Percentiles rank a stretch among this genome's conserved stretches.
Conservation (phyloP, 2,888 invertebrate species). For the Caenorhabditis sulstoni region DNA sequence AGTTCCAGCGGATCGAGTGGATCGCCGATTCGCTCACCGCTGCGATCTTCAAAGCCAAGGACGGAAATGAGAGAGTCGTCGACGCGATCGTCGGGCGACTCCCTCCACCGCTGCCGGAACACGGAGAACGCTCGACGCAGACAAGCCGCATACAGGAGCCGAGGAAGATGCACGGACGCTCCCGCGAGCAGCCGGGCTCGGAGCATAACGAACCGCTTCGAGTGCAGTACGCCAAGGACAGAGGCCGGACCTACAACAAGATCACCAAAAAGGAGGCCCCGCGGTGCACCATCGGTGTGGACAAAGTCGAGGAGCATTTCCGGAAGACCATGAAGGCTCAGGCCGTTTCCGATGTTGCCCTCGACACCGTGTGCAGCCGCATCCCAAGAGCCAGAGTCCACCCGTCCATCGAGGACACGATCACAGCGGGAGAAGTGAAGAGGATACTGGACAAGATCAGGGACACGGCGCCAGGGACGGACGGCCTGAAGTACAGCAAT, state of each 20-base stretch:
- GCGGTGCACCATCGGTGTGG: conserved; percentile 8
- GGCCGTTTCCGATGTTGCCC: too few relatives aligned
- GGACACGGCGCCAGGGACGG: conserved; percentile 15
- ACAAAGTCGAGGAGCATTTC: conserved; percentile 15
- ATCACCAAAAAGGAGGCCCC: background rate
- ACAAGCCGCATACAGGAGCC: background rate
- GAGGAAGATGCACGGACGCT: background rate
- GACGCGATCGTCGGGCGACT: background rate
- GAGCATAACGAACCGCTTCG: background rate
- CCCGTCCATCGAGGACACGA: background rate
- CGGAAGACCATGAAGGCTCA: conserved; percentile 6
- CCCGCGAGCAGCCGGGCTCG: background rate
- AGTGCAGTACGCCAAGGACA: background rate
- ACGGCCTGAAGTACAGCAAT: conserved; percentile 3
- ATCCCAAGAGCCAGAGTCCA: background rate
- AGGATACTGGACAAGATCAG: background rate
- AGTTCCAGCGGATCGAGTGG: conserved; percentile 6
- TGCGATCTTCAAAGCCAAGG: background rate
- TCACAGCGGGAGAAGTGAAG: too few relatives aligned
- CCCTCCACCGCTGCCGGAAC: background rate
- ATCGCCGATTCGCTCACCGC: conserved; percentile 5
- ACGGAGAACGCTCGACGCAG: conserved; percentile 5
- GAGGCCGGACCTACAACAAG: conserved; percentile 2
- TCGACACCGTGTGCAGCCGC: too few relatives aligned
- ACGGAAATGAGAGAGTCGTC: background rate